These are phyloP conservation scores for Epizoanthus scotinus DNA, from an alignment of 92 coral and sea anemone species.

Conservation along the genomic window DNA sequence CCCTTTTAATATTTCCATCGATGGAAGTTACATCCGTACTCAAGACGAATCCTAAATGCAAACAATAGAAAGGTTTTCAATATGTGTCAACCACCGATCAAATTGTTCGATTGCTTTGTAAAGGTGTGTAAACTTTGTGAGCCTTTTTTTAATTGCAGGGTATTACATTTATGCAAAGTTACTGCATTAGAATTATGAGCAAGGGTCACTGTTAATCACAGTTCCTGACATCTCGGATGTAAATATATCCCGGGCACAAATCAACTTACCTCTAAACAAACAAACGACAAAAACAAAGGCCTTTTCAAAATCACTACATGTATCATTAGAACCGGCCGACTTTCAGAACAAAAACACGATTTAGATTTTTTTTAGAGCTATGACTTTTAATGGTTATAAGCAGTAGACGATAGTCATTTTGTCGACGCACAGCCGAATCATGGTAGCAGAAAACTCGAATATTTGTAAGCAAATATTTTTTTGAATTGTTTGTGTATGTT, in stretches of 20 bases:
- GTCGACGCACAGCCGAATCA: neutral
- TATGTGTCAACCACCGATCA: constrained; percentile 82
- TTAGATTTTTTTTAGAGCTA: neutral
- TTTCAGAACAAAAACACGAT: constrained; percentile 34
- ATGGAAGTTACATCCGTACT: constrained; percentile 31
- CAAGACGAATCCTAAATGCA: constrained; percentile 28
- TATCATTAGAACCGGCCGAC: constrained; percentile 32
- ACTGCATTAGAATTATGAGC: constrained; percentile 59
- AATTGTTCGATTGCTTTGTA: constrained; percentile 79
- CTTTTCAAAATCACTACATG: constrained; percentile 45
- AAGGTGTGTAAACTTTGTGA: constrained; percentile 84
- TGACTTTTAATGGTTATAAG: neutral
- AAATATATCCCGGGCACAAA: constrained; percentile 69
- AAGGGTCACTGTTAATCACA: constrained; percentile 60
- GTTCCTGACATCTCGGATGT: constrained; percentile 59
- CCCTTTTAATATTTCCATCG: constrained; percentile 36
- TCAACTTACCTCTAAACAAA: constrained; percentile 71
- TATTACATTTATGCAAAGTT: constrained; percentile 88
- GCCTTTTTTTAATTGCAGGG: constrained; percentile 74
- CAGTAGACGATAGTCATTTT: neutral
- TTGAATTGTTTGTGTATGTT: constrained; percentile 61
- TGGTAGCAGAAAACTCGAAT: constrained; percentile 38
- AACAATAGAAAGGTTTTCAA: constrained; percentile 58
- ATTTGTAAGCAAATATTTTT: constrained; percentile 69
- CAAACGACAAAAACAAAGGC: constrained; percentile 60